phyloP scores from a whole-genome alignment of 2,888 invertebrate species.

The Pherbina coryleti region DNA sequence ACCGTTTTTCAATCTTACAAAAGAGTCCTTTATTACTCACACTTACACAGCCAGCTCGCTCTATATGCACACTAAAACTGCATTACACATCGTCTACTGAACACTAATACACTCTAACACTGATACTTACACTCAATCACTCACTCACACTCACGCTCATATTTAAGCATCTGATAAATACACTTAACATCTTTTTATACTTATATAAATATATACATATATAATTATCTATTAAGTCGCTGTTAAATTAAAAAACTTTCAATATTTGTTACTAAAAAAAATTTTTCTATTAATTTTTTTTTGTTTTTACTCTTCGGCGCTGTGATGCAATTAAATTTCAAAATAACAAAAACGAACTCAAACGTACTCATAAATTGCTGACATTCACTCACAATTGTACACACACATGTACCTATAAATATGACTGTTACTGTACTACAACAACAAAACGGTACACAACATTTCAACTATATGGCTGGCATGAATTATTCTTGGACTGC shows the following conservation, averaged over 20 bases:
- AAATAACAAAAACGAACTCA: conserved; percentile 22
- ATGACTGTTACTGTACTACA: conserved; percentile 6
- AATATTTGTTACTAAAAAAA: conserved; percentile 38
- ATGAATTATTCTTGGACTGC: too few relatives aligned
- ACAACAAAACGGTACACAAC: not conserved
- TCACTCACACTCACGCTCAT: conserved; percentile 35
- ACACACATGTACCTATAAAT: conserved; percentile 9
- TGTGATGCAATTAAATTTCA: conserved; percentile 58
- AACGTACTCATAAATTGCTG: conserved; percentile 23
- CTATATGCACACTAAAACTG: too few relatives aligned
- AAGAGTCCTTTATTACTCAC: not conserved
- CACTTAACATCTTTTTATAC: not conserved
- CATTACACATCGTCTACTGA: not conserved
- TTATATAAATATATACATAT: not conserved
- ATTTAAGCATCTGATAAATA: conserved; percentile 8
- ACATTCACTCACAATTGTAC: conserved; percentile 21
- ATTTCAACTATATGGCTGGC: too few relatives aligned
- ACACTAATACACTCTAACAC: not conserved
- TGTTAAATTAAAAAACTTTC: conserved; percentile 18
- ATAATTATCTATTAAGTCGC: not conserved
- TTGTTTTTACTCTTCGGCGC: conserved; percentile 32
- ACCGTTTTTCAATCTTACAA: not conserved
- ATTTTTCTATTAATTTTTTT: conserved; percentile 30
- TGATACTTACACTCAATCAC: not conserved
- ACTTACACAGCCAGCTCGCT: not conserved